A percentile compares a stretch with the other conserved stretches of the same genome.
phyloP scores from a whole-genome alignment of 2,888 invertebrate species.

The Eristalis tenax region DNA sequence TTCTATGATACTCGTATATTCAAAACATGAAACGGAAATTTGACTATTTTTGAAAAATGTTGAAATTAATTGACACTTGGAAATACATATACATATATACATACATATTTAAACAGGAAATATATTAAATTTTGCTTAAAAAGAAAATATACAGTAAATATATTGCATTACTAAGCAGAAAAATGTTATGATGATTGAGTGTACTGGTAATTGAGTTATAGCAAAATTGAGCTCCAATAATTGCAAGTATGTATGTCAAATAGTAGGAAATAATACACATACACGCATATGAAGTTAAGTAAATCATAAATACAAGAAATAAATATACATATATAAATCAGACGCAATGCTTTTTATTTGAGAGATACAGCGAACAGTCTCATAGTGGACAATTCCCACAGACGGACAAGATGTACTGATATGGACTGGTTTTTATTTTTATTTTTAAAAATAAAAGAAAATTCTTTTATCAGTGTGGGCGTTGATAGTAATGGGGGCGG shows the following conservation, averaged over 20 bases:
- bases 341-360: neutral
- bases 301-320: conserved; percentile 27
- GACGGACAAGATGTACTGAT: too few species aligned
- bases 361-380: neutral
- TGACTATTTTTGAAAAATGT: conserved; percentile 53
- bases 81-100: neutral
- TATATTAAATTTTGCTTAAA: conserved; percentile 34
- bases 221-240: conserved; percentile 34
- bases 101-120: neutral
- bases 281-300: conserved; percentile 48
- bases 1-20: conserved; percentile 20
- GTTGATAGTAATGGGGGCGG: too few species aligned
- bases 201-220: conserved; percentile 51
- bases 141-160: conserved; percentile 30
- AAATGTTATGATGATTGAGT: conserved; percentile 36
- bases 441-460: too few species aligned
- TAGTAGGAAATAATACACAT: conserved; percentile 44
- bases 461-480: too few species aligned
- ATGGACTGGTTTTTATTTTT: too few species aligned
- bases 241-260: conserved; percentile 49
- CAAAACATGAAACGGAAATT: conserved; percentile 11
- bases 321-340: conserved; percentile 3
- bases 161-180: conserved; percentile 40
- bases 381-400: too few species aligned
- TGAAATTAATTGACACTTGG: conserved; percentile 27